Conservation (phyloP, 2,888 invertebrate species). For the Pherbina coryleti region DNA sequence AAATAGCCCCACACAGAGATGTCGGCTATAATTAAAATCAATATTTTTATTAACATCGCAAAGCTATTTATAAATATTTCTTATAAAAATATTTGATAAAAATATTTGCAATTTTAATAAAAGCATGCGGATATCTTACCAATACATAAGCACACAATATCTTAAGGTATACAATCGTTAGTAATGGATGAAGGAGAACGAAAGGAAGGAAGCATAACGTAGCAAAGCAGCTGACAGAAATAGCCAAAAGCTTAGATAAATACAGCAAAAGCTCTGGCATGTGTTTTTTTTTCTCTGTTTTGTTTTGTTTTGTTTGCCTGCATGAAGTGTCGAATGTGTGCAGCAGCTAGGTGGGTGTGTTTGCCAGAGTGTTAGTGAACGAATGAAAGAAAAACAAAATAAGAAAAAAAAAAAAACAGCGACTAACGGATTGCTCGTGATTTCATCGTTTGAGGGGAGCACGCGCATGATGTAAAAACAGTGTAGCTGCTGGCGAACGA, state of each 20-base stretch:
- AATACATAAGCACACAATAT: not conserved
- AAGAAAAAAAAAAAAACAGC: not conserved
- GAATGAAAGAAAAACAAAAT: not conserved
- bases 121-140: no score
- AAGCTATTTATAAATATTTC: no score
- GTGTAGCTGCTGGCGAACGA: slow-evolving; percentile 4
- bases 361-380: no score
- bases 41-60: no score
- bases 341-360: no score
- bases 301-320: not conserved
- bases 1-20: no score
- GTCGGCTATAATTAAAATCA: no score
- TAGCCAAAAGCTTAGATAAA: not conserved
- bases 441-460: slow-evolving; percentile 1
- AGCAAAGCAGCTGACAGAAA: slow-evolving; percentile 12
- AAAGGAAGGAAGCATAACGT: not conserved
- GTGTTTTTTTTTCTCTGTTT: no score
- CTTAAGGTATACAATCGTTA: not conserved
- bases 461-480: not conserved
- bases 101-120: not conserved
- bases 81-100: not conserved
- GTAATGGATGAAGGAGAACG: not conserved
- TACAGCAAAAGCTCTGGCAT: not conserved
- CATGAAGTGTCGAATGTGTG: not conserved
- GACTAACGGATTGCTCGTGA: not conserved